Conservation (phyloP, 2,113 vertebrate genomes). For the Paraplagusia blochii region DNA sequence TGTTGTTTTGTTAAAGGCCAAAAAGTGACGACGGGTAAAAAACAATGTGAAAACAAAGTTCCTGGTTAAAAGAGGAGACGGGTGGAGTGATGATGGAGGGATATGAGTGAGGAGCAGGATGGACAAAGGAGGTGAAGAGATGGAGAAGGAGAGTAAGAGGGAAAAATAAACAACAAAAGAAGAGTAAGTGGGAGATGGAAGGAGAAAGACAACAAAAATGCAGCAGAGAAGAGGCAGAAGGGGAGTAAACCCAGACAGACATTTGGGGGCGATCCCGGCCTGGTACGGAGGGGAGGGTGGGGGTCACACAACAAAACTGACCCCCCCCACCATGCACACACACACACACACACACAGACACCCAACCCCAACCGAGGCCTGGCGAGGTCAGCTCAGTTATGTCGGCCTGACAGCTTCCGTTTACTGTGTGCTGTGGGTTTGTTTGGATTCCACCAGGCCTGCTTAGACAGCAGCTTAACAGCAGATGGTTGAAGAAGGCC, state of each 20-base stretch:
- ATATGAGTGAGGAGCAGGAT: conserved; percentile 16
- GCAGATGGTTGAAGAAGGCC: conserved; percentile 90
- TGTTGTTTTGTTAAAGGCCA: conserved; percentile 37
- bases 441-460: conserved; percentile 89
- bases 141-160: conserved; percentile 34
- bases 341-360: not conserved
- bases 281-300: conserved; percentile 77
- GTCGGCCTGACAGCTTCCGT: conserved; percentile 87
- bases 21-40: conserved; percentile 46
- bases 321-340: conserved; percentile 53
- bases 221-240: conserved; percentile 64
- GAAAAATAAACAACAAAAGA: conserved; percentile 38
- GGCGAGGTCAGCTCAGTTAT: conserved; percentile 87
- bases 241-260: conserved; percentile 82
- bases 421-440: conserved; percentile 86
- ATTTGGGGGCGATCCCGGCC: conserved; percentile 78
- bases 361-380: conserved; percentile 36
- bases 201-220: conserved; percentile 36
- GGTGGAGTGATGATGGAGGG: conserved; percentile 50
- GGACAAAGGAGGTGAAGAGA: conserved; percentile 11
- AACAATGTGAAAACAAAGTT: conserved; percentile 56
- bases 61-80: conserved; percentile 59
- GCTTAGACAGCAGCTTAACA: conserved; percentile 90
- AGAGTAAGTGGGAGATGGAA: conserved; percentile 11
- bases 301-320: too few species aligned